phyloP scores from a whole-genome alignment of 2,113 vertebrate species.

The Salvelinus namaycush region DNA sequence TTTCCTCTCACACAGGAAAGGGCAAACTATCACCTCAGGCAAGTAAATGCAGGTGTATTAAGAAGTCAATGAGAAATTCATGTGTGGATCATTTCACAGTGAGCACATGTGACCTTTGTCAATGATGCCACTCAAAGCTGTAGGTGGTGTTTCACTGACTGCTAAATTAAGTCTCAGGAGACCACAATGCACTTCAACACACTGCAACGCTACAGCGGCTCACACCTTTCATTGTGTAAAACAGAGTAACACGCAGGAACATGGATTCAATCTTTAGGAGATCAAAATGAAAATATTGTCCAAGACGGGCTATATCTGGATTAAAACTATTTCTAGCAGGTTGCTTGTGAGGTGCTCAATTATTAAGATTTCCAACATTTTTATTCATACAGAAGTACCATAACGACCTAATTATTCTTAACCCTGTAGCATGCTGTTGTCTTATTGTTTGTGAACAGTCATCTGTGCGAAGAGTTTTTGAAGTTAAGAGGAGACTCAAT shows the following conservation, averaged over 20 bases:
- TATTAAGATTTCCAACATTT: too few relatives aligned
- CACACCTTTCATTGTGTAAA: slow-evolving; percentile 15
- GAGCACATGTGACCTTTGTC: slow-evolving; percentile 71
- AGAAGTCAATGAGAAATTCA: slow-evolving; percentile 69
- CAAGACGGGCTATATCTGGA: too few relatives aligned
- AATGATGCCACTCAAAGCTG: slow-evolving; percentile 69
- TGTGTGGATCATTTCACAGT: slow-evolving; percentile 69
- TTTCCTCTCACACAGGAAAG: slow-evolving; percentile 52
- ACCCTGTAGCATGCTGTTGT: not conserved
- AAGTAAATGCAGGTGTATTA: slow-evolving; percentile 66
- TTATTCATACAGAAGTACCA: too few relatives aligned
- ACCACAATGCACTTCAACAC: not conserved
- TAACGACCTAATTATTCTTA: too few relatives aligned
- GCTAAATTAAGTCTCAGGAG: slow-evolving; percentile 48
- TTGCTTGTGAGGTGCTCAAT: too few relatives aligned
- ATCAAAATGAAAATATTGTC: too few relatives aligned
- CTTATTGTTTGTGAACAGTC: slow-evolving; percentile 1
- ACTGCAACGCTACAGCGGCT: slow-evolving; percentile 16
- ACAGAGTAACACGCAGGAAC: slow-evolving; percentile 10
- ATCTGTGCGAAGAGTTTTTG: not conserved
- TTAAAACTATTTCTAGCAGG: too few relatives aligned
- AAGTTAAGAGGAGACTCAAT: not conserved
- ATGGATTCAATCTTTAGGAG: not conserved
- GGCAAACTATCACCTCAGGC: slow-evolving; percentile 47
- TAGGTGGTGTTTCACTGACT: slow-evolving; percentile 62